A percentile compares a stretch with the other conserved stretches of the same genome.
Evolutionary conservation across 2,797 vertebrate species (phyloP).

Genomic region (Varecia variegata): DNA sequence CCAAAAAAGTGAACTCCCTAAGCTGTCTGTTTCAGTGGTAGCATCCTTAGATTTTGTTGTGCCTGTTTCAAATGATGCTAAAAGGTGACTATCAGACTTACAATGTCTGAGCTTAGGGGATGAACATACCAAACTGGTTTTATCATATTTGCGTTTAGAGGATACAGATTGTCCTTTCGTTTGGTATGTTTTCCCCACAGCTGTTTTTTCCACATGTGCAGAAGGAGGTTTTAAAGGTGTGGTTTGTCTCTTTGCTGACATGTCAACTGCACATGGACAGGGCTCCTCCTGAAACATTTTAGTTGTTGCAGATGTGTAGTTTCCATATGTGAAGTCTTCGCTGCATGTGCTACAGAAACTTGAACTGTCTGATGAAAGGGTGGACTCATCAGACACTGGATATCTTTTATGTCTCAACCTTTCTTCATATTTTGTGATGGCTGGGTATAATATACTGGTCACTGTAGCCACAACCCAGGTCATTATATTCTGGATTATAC

Average conservation of each 20-base stretch:
- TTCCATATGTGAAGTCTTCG: slow-evolving; percentile 59
- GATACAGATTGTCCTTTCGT: neutral
- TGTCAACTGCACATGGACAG: neutral
- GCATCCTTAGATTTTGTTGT: slow-evolving; percentile 65
- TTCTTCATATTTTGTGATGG: slow-evolving; percentile 80
- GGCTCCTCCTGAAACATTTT: slow-evolving; percentile 51
- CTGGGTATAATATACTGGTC: slow-evolving; percentile 80
- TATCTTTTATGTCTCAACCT: slow-evolving; percentile 36
- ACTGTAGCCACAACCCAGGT: slow-evolving; percentile 81
- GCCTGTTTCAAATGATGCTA: slow-evolving; percentile 8
- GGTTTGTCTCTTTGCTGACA: neutral
- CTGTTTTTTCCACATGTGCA: slow-evolving; percentile 16
- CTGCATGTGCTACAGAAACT: slow-evolving; percentile 78
- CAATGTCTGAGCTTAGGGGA: slow-evolving; percentile 1
- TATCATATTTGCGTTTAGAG: neutral
- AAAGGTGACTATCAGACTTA: slow-evolving; percentile 71
- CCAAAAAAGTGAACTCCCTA: neutral
- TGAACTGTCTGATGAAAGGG: slow-evolving; percentile 75
- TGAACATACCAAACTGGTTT: neutral
- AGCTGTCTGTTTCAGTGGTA: slow-evolving; percentile 64
- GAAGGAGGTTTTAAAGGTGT: slow-evolving; percentile 47
- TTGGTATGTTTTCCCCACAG: neutral
- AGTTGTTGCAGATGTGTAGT: neutral
- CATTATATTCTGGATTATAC: slow-evolving; percentile 80
- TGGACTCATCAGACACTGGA: slow-evolving; percentile 56